A percentile compares a stretch with the other conserved stretches of the same genome.
Conservation (phyloP, 2,888 invertebrate genomes). For the Pegoplata infirma region DNA sequence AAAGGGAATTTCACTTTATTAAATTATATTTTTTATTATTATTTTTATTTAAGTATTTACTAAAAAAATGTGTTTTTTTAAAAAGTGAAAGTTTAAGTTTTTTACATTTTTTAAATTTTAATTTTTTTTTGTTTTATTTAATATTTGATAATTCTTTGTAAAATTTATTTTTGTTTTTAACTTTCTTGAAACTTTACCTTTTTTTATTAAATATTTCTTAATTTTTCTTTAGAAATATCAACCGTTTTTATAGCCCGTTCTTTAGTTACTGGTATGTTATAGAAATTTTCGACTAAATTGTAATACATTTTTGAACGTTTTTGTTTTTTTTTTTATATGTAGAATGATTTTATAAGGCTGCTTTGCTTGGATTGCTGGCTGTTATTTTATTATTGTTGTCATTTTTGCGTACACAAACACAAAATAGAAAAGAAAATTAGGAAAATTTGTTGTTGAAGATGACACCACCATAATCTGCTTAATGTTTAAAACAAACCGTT, state of each 20-base stretch:
- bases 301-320: background rate
- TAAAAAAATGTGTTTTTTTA: no score
- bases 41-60: no score
- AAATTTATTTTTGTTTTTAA: background rate
- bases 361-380: conserved; percentile 35
- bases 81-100: no score
- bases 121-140: background rate
- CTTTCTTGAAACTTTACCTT: background rate
- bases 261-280: background rate
- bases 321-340: no score
- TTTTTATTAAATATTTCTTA: background rate
- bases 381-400: conserved; percentile 40
- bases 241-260: background rate
- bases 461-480: conserved; percentile 26
- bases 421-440: background rate
- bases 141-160: background rate
- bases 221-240: background rate
- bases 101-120: background rate
- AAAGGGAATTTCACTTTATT: no score
- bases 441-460: conserved; percentile 24
- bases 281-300: background rate
- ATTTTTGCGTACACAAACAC: conserved; percentile 18
- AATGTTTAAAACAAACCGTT: conserved; percentile 1
- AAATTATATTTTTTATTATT: no score
- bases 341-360: conserved; percentile 8